phyloP scores from a whole-genome alignment of 2,888 invertebrate species.

The Hemistola chrysoprasaria region DNA sequence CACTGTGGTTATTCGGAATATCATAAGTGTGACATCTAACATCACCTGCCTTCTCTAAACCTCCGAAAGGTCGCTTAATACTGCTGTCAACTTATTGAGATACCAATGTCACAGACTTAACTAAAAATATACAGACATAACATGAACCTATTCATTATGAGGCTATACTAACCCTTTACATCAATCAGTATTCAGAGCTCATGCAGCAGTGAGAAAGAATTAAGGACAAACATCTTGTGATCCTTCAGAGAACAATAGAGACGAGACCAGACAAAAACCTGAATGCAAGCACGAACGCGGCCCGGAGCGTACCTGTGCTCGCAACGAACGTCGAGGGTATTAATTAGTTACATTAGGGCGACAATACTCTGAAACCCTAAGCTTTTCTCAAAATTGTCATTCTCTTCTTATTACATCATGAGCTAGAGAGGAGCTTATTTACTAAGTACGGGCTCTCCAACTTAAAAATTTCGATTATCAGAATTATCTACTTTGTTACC shows the following conservation, averaged over 20 bases:
- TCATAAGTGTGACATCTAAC: no score
- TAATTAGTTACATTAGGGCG: constrained; percentile 75
- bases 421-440: constrained; percentile 4
- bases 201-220: constrained; percentile 75
- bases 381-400: constrained; percentile 7
- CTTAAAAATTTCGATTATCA: constrained; percentile 1
- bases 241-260: constrained; percentile 75
- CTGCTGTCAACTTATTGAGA: no score
- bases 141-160: constrained; percentile 17
- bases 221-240: constrained; percentile 74
- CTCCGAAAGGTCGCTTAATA: no score
- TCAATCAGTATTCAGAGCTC: constrained; percentile 71
- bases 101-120: constrained; percentile 7
- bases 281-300: constrained; percentile 59
- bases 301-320: constrained; percentile 52
- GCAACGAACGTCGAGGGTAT: constrained; percentile 53
- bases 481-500: background rate
- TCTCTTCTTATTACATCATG: constrained; percentile 9
- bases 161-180: constrained; percentile 34
- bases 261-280: constrained; percentile 63
- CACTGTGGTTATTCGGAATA: no score
- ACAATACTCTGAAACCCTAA: constrained; percentile 51
- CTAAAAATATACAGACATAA: constrained; percentile 6
- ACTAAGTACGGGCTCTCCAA: constrained; percentile 2
- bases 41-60: no score